A percentile compares a stretch with the other conserved stretches of the same genome.
Evolutionary conservation across 2,113 vertebrate species (phyloP).

Genomic region (Athene noctua): DNA sequence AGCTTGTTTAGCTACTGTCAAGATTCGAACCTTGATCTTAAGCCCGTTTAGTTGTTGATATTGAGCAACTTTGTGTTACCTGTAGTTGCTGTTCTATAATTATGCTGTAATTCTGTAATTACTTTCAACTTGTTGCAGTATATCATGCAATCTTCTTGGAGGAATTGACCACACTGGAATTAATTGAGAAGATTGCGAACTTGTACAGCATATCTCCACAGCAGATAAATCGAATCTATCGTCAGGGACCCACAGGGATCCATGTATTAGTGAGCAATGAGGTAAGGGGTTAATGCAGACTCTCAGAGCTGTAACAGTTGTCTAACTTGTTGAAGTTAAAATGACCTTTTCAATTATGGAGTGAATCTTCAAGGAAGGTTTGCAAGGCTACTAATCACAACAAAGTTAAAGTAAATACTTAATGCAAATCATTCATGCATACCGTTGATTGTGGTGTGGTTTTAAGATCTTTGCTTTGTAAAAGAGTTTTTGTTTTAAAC

Average conservation of each 20-base stretch:
- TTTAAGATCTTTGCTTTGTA: not conserved
- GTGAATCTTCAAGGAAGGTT: not conserved
- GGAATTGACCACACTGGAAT: conserved; percentile 85
- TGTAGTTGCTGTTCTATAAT: not conserved
- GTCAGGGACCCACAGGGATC: conserved; percentile 87
- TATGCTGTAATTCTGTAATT: not conserved
- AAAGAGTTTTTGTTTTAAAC: not conserved
- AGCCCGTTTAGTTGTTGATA: not conserved
- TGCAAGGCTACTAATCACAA: not conserved
- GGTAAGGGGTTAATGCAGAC: conserved; percentile 71
- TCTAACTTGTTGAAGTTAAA: not conserved
- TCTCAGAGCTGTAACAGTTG: not conserved
- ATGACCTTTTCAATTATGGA: not conserved
- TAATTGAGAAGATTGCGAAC: conserved; percentile 89
- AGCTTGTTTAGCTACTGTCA: not conserved
- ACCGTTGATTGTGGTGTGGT: not conserved
- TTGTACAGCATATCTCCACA: conserved; percentile 87
- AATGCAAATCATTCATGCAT: not conserved
- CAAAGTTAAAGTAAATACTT: not conserved
- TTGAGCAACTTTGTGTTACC: not conserved
- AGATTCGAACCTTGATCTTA: not conserved
- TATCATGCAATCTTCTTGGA: conserved; percentile 94
- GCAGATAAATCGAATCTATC: conserved; percentile 88
- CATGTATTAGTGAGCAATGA: conserved; percentile 90
- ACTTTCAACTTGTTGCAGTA: conserved; percentile 70